Evolutionary conservation across 2,113 vertebrate species (phyloP).

Genomic region (Ivindomyrus marchei): DNA sequence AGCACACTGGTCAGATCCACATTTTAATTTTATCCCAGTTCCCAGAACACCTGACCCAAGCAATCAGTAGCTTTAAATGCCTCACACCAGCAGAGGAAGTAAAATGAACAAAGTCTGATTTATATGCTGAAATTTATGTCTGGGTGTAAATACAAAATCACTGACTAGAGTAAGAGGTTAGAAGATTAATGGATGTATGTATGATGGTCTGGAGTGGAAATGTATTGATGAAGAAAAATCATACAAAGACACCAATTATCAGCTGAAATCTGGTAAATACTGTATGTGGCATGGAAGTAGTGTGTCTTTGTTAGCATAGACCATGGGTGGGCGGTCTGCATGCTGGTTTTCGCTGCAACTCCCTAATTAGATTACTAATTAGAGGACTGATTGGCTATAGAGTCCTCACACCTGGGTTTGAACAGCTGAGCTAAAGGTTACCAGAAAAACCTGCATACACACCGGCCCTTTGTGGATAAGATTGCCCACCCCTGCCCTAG

Average conservation of each 20-base stretch:
- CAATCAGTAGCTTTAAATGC: too few species aligned
- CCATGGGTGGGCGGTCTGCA: background rate
- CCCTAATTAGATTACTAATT: too few species aligned
- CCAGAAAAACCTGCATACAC: too few species aligned
- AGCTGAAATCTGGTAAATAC: background rate
- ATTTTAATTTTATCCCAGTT: too few species aligned
- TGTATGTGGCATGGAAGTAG: background rate
- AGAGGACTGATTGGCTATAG: too few species aligned
- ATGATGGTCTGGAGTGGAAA: background rate
- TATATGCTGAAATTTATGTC: background rate
- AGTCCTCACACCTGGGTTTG: too few species aligned
- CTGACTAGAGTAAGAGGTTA: background rate
- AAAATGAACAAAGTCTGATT: background rate
- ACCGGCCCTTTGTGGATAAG: too few species aligned
- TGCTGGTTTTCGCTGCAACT: too few species aligned
- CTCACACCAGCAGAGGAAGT: background rate
- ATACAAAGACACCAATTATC: background rate
- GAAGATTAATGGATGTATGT: background rate
- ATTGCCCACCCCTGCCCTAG: background rate
- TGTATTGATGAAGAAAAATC: background rate
- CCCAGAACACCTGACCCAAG: too few species aligned
- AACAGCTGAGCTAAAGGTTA: too few species aligned
- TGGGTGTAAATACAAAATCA: background rate
- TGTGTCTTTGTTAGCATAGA: background rate
- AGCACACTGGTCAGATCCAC: too few species aligned